Base-by-base conservation (phyloP, 2,797 vertebrate species). In the Xyrichtys novacula region DNA sequence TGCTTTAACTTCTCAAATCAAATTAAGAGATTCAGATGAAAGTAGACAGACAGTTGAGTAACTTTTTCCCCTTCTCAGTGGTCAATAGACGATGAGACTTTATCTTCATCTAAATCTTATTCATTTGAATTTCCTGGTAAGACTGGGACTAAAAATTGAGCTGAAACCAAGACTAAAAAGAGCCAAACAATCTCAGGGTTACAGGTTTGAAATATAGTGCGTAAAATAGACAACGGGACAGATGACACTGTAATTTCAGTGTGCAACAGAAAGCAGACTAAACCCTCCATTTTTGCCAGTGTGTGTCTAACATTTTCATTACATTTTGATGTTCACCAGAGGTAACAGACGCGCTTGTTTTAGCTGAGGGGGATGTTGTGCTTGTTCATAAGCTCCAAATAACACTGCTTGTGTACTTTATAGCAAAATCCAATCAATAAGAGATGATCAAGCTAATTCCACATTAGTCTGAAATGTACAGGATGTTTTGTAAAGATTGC, bases 21-120 rank as follows among this genome's bases (percentile, higher is more conserved):
- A 66, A 62, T 57, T 28, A 15, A 32, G 2, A 63, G 19, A 39
- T 50, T 39, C 17, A 0, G 23, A 52, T 44, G 25, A 58, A 14
- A 32, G 25, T 15, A 22, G n/a, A 42, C 44, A 49, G 38, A 25
- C 25, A 57, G 59, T 39, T 0, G 25, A 23, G 32, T 19, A 38
- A 39, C 36, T 2, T 29, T 2, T 36, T 50, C 16, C 32, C 32
- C n/a, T 42, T 50, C 52, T 9, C 31, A 65, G 38, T 8, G 23
- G 25, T 25, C 40, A 17, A 44, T 14, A n/a, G 65, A 46, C 7
- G 44, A 26, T 14, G 43, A n/a, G 16, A 47, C 32, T 1, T 28
- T 31, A 66, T 70, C 52, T 69, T 50, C 58, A 74, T 71, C 57
- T 46, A 59, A 50, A 82, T 57, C 71, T 56, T 20, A 65, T 56